phyloP scores from a whole-genome alignment of 2,888 invertebrate genomes.

The Troilus luridus region DNA sequence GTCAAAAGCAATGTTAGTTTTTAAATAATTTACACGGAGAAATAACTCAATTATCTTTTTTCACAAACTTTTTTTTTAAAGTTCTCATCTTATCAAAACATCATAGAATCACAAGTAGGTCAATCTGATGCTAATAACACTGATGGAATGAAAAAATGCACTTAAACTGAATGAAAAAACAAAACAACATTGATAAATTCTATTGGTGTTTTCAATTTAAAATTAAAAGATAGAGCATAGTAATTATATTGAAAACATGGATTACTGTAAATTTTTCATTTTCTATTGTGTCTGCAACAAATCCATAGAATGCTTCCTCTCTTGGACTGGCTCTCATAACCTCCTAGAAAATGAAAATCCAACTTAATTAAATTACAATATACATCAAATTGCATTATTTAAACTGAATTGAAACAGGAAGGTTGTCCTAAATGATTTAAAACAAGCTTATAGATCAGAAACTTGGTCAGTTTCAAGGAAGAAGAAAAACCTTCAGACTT shows the following conservation, averaged over 20 bases:
- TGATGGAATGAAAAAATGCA: background rate
- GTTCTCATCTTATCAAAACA: too few species aligned
- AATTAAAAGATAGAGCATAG: background rate
- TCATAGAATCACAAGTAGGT: too few species aligned
- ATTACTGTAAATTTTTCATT: conserved; percentile 36
- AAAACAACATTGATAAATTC: background rate
- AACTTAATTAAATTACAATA: background rate
- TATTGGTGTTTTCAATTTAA: background rate
- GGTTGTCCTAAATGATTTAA: too few species aligned
- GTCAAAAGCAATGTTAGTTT: background rate
- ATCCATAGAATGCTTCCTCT: background rate
- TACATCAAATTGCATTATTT: background rate
- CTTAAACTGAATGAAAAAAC: too few species aligned
- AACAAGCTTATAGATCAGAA: background rate
- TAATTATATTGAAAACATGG: background rate
- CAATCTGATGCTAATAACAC: background rate
- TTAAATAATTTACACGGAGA: background rate
- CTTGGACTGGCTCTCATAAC: background rate
- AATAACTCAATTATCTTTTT: too few species aligned
- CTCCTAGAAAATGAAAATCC: background rate
- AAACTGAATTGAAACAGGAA: background rate
- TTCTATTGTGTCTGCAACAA: background rate
- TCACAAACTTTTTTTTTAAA: too few species aligned
- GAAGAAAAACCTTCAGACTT: too few species aligned
- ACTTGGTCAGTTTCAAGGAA: background rate